phyloP scores from a whole-genome alignment of 1,140 invertebrate genomes.

The Scaptomyza montana region DNA sequence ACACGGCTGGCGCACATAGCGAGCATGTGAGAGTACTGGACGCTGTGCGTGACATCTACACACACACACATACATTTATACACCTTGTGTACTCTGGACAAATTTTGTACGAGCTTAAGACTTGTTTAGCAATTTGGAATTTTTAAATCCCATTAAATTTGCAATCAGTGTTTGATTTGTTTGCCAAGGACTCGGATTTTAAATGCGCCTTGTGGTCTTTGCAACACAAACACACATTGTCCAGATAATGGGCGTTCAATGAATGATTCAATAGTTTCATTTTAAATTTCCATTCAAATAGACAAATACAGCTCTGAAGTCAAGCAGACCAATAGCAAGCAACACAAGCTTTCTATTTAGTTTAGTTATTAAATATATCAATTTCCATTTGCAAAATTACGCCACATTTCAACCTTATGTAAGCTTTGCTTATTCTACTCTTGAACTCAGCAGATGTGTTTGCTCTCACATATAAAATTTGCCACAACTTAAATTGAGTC shows the following conservation, averaged over 20 bases:
- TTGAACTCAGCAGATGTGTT: conserved; percentile 12
- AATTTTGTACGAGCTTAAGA: conserved; percentile 43
- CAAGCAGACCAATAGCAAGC: conserved; percentile 3
- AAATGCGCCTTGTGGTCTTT: neutral
- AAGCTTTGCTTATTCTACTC: neutral
- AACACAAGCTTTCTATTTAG: conserved; percentile 68
- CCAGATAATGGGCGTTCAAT: conserved; percentile 66
- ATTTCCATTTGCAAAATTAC: conserved; percentile 73
- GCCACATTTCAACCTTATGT: conserved; percentile 1
- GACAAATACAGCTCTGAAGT: conserved; percentile 37
- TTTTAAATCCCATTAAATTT: conserved; percentile 76
- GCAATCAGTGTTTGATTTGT: conserved; percentile 75
- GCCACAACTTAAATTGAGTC: conserved; percentile 5
- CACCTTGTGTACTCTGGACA: neutral
- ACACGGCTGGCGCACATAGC: conserved; percentile 28
- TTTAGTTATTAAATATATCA: conserved; percentile 77
- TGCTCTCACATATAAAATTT: conserved; percentile 11
- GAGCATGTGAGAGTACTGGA: conserved; percentile 8
- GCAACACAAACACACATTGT: conserved; percentile 15
- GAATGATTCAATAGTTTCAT: conserved; percentile 76
- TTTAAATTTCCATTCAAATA: conserved; percentile 61
- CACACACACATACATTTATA: conserved; percentile 11
- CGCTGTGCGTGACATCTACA: conserved; percentile 20
- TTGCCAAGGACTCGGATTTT: conserved; percentile 32
- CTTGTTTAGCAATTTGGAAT: conserved; percentile 76